phyloP scores from a whole-genome alignment of 2,888 invertebrate species.

The Mesoligia furuncula region DNA sequence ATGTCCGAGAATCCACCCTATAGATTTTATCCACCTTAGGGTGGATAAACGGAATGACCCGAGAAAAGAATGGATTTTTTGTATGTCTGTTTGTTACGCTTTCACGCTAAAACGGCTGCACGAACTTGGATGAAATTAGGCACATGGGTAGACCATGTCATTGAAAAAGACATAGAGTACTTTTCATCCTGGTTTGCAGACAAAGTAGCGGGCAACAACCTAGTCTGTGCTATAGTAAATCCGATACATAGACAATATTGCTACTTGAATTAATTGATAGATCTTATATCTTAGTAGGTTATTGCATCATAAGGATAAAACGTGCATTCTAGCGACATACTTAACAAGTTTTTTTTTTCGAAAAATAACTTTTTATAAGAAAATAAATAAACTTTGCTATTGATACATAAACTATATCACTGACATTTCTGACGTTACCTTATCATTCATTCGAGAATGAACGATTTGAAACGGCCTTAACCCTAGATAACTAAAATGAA shows the following conservation, averaged over 20 bases:
- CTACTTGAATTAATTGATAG: background rate
- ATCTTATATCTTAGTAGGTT: background rate
- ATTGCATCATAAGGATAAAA: background rate
- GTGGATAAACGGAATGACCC: no score
- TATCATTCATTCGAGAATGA: constrained; percentile 43
- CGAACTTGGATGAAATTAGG: background rate
- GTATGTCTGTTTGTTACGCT: background rate
- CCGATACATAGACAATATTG: background rate
- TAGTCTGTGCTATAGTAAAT: background rate
- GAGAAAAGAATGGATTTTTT: background rate
- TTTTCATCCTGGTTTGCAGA: background rate
- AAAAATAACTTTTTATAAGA: background rate
- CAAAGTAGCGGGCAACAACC: no score
- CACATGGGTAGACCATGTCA: background rate
- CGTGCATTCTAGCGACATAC: background rate
- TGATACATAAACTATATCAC: background rate
- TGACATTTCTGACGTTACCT: background rate
- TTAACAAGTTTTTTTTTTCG: background rate
- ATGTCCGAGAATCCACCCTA: no score
- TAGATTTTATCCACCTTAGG: no score
- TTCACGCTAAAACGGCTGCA: background rate
- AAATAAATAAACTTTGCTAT: background rate
- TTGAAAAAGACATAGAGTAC: no score
- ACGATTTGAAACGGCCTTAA: constrained; percentile 43
- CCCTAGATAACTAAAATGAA: constrained; percentile 6